Conservation (phyloP, 2,888 invertebrate genomes). For the Hyposoter dolosus region DNA sequence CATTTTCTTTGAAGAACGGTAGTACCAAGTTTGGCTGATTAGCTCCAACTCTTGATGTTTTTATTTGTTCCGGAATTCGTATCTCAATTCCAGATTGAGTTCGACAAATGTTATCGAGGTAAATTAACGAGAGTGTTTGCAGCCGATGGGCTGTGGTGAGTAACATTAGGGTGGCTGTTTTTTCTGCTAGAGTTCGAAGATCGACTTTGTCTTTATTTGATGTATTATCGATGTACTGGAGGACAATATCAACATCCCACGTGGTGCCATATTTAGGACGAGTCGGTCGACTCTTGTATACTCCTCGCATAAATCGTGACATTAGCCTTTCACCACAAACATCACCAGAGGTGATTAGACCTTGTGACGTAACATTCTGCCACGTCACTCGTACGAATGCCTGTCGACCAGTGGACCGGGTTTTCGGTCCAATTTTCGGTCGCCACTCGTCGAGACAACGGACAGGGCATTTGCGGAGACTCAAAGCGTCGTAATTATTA, state of each 20-base stretch:
- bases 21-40: conserved; percentile 25
- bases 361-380: too few species aligned
- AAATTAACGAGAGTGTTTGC: conserved; percentile 14
- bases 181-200: conserved; percentile 21
- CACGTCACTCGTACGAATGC: too few species aligned
- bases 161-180: neutral
- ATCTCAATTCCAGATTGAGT: conserved; percentile 10
- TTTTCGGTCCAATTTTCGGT: too few species aligned
- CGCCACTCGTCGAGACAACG: too few species aligned
- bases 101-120: conserved; percentile 6
- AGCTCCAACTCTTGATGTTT: conserved; percentile 42
- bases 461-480: too few species aligned
- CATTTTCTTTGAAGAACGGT: conserved; percentile 19
- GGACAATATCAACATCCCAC: conserved; percentile 72
- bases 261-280: conserved; percentile 69
- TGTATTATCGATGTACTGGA: conserved; percentile 18
- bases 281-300: conserved; percentile 66
- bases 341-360: conserved; percentile 65
- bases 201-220: neutral
- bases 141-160: conserved; percentile 13
- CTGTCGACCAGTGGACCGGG: too few species aligned
- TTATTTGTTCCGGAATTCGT: conserved; percentile 26
- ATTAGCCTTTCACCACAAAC: conserved; percentile 61
- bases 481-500: too few species aligned
- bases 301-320: conserved; percentile 71